Evolutionary conservation across 2,888 invertebrate species (phyloP), one percentile per base, ranked within the genome.

Genomic region (Lepetodrilus schrolli): DNA sequence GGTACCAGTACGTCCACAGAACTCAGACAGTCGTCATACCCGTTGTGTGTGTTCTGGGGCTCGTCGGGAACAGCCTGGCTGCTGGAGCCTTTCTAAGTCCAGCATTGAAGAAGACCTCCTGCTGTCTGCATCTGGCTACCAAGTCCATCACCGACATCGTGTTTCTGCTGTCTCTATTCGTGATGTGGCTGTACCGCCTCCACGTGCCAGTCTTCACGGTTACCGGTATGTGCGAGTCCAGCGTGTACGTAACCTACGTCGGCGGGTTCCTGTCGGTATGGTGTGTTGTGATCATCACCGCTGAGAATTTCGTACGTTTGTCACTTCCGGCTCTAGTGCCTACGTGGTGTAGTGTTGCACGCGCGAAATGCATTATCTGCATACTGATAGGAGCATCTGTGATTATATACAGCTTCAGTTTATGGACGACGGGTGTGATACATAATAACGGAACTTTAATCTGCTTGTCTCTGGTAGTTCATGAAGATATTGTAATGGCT

Each of bases 241-340:
- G 49, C 2, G 70, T 74, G 7, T 74, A 72, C 47, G 36, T 74
- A 5, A 72, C 72, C 10, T 77, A 77, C 20, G 38, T 74, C 13
- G 69, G 70, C 43, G 70, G 74, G 2, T 77, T 74, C 26, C 66
- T 74, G 5, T 77, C 77, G 0, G 77, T 77, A 1, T 77, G 77
- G 77, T 70, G 70, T 21, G 77, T 77, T n/a, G 74, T 74, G 23
- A 38, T 66, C 2, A 69, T 77, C 30, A 74, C 77, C 7, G 37
- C 48, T 13, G 77, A 77, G 51, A 77, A 77, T 38, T 77, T 70
- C 66, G 36, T 74, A 70, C 34, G 77, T 1, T 68, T 77, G 21
- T 74, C 74, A 30, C 73, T 70, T 10, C 72, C 77, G 2, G 47
- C 43, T 17, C 30, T 36, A 4, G 77, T 73, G 69, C 4, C 49